Conservation (phyloP, 2,888 invertebrate species). For the Drosophila prostipennis region DNA sequence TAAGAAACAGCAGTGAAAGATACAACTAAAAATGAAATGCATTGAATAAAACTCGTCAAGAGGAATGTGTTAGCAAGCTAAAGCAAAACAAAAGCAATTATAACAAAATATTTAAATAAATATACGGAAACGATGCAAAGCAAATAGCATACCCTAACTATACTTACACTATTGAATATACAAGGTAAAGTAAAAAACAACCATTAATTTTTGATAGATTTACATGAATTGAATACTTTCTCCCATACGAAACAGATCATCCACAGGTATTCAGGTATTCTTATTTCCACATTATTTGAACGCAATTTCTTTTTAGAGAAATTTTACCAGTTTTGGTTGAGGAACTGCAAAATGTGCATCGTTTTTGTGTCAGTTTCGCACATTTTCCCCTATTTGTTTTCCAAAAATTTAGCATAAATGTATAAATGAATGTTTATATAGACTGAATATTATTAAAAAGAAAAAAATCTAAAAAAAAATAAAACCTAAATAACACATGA, state of each 20-base stretch:
- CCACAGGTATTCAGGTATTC: conserved; percentile 6
- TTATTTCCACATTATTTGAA: conserved; percentile 22
- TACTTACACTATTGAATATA: conserved; percentile 11
- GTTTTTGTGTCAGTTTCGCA: conserved; percentile 25
- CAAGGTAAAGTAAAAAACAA: conserved; percentile 22
- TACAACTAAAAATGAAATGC: conserved; percentile 56
- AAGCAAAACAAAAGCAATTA: conserved; percentile 40
- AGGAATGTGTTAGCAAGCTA: conserved; percentile 80
- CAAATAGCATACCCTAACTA: conserved; percentile 36
- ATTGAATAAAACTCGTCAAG: conserved; percentile 80
- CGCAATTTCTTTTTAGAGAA: conserved; percentile 42
- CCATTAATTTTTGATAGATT: conserved; percentile 76
- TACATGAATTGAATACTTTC: conserved; percentile 56
- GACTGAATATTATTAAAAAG: conserved; percentile 77
- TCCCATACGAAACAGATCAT: conserved; percentile 15
- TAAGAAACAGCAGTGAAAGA: conserved; percentile 38
- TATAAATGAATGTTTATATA: conserved; percentile 79
- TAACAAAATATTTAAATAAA: conserved; percentile 57
- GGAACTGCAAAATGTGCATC: conserved; percentile 65
- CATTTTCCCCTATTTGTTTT: conserved; percentile 46
- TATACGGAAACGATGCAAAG: conserved; percentile 47
- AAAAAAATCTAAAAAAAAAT: conserved; percentile 29
- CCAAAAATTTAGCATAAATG: conserved; percentile 66
- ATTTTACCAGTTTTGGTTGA: conserved; percentile 46
- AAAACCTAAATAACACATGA: conserved; percentile 21